phyloP scores from a whole-genome alignment of 2,797 vertebrate species.

The Tragelaphus oryx region DNA sequence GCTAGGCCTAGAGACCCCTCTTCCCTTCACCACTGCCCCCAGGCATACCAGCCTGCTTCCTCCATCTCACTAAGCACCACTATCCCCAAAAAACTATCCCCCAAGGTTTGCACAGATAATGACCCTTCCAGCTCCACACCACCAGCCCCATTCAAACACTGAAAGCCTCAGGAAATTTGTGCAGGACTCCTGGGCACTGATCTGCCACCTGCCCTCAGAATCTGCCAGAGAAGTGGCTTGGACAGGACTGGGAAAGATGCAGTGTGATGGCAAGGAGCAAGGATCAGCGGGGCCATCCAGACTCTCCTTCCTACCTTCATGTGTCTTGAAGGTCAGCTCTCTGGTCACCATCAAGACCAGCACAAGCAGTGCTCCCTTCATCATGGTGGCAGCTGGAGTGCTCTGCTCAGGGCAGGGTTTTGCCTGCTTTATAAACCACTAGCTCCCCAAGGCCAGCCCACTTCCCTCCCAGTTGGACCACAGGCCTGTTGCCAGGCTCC shows the following conservation, averaged over 20 bases:
- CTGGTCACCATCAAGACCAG: constrained; percentile 10
- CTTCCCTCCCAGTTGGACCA: not conserved
- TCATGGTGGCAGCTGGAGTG: not conserved
- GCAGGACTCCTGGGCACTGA: not conserved
- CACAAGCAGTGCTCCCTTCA: not conserved
- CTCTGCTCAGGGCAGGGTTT: not conserved
- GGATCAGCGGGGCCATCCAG: not conserved
- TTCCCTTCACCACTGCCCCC: too few species aligned
- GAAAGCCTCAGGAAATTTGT: not conserved
- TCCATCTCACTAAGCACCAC: too few species aligned
- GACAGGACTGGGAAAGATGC: not conserved
- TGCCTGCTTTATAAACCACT: not conserved
- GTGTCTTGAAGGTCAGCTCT: not conserved
- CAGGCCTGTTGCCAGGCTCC: not conserved
- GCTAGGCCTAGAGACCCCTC: not conserved
- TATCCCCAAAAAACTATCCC: not conserved
- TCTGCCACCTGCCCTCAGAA: not conserved
- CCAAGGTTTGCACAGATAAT: too few species aligned
- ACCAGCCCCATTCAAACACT: not conserved
- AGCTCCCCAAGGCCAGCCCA: not conserved
- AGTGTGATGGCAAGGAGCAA: rapidly evolving
- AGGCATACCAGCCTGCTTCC: not conserved
- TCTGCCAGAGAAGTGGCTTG: not conserved
- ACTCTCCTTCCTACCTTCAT: not conserved
- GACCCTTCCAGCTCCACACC: not conserved